These are phyloP conservation scores for Alauda arvensis DNA, from an alignment of 2,797 vertebrate genomes.

Conservation along the genomic window DNA sequence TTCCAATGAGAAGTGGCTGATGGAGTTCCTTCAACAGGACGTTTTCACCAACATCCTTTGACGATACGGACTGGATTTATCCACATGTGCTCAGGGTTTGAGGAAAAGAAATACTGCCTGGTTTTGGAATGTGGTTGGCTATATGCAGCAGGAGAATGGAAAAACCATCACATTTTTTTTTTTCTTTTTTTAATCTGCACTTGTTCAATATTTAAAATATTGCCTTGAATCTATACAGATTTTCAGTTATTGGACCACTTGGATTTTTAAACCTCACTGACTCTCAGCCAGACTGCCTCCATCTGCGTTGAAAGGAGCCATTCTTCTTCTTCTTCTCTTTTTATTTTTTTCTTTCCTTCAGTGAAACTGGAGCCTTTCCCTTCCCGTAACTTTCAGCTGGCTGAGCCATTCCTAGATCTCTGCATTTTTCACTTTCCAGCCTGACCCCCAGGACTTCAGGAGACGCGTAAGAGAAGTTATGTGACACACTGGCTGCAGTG, in stretches of 20 bases:
- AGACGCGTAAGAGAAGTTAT: constrained; percentile 52
- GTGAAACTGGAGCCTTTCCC: constrained; percentile 69
- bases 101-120: neutral
- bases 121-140: neutral
- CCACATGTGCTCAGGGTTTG: neutral
- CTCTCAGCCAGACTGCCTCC: constrained; percentile 59
- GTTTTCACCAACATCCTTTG: neutral
- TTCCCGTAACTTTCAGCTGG: constrained; percentile 68
- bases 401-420: constrained; percentile 55
- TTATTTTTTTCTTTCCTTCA: constrained; percentile 11
- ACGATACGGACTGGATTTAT: neutral
- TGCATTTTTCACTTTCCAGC: constrained; percentile 55
- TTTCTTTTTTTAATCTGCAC: neutral
- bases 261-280: constrained; percentile 61
- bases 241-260: constrained; percentile 68
- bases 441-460: constrained; percentile 50
- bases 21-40: neutral
- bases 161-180: constrained; percentile 46
- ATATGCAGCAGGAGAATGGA: constrained; percentile 35
- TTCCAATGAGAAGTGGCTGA: neutral
- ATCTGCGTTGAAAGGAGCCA: constrained; percentile 61
- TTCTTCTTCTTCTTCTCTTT: constrained; percentile 57
- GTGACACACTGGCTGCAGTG: constrained; percentile 29
- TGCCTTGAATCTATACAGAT: constrained; percentile 59
- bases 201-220: constrained; percentile 63